Percentiles rank a stretch among this genome's conserved stretches.
Conservation (phyloP, 2,113 vertebrate species). For the Phalacrocorax aristotelis region DNA sequence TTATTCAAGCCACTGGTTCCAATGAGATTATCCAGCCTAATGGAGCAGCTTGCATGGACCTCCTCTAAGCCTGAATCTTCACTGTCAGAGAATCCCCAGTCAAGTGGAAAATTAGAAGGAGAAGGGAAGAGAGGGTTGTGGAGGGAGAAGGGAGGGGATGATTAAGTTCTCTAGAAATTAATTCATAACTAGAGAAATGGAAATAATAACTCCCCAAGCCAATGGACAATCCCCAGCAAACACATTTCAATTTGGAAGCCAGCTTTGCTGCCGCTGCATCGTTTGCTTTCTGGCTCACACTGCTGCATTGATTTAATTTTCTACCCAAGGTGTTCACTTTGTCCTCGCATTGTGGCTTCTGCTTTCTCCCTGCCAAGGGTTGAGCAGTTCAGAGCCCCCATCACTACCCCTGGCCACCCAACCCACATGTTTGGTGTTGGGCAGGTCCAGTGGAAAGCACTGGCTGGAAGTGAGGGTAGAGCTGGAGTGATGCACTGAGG, state of each 20-base stretch:
- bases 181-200: slow-evolving; percentile 71
- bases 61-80: slow-evolving; percentile 76
- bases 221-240: slow-evolving; percentile 48
- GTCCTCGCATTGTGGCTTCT: not conserved
- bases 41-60: slow-evolving; percentile 71
- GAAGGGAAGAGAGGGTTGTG: slow-evolving; percentile 50
- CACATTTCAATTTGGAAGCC: slow-evolving; percentile 67
- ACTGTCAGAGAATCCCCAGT: slow-evolving; percentile 76
- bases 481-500: not conserved
- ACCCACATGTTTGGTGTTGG: not conserved
- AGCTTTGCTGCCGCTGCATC: not conserved
- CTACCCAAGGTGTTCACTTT: slow-evolving; percentile 38
- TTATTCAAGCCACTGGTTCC: slow-evolving; percentile 91
- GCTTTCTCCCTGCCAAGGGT: not conserved
- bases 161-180: slow-evolving; percentile 78
- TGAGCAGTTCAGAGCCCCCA: not conserved
- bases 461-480: not conserved
- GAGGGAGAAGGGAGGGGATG: slow-evolving; percentile 36
- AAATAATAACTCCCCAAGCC: slow-evolving; percentile 66
- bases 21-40: slow-evolving; percentile 85
- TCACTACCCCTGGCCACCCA: not conserved
- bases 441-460: not conserved
- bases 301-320: slow-evolving; percentile 61
- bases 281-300: not conserved
- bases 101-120: slow-evolving; percentile 86